phyloP scores from a whole-genome alignment of 2,888 invertebrate genomes.

The Tortrix viridana region DNA sequence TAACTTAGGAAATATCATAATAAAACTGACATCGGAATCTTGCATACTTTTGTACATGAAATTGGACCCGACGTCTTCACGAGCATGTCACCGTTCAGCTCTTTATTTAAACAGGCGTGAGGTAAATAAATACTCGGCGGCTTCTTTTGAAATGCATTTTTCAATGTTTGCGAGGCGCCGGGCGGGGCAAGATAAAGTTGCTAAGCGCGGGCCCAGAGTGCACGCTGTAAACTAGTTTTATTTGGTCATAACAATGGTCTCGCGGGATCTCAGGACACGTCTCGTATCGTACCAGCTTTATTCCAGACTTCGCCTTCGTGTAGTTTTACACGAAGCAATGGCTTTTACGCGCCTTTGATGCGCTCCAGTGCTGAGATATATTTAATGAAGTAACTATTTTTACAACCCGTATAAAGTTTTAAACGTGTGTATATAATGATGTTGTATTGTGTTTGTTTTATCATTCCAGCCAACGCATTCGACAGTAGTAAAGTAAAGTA shows the following conservation, averaged over 20 bases:
- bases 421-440: conserved; percentile 5
- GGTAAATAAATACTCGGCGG: conserved; percentile 52
- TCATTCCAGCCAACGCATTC: neutral
- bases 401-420: conserved; percentile 36
- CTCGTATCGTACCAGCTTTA: conserved; percentile 51
- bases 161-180: conserved; percentile 26
- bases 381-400: conserved; percentile 40
- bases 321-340: conserved; percentile 47
- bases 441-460: conserved; percentile 24
- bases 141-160: conserved; percentile 40
- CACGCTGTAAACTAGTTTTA: conserved; percentile 68
- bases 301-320: conserved; percentile 48
- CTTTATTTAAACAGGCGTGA: conserved; percentile 52
- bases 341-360: conserved; percentile 55
- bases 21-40: too few relatives aligned
- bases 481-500: neutral
- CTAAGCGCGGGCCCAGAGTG: conserved; percentile 58
- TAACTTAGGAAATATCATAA: too few relatives aligned
- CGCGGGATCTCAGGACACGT: conserved; percentile 52
- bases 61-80: conserved; percentile 18
- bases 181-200: conserved; percentile 59
- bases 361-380: conserved; percentile 40
- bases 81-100: conserved; percentile 43
- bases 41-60: neutral
- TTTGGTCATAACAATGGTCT: conserved; percentile 64